Evolutionary conservation across 2,888 invertebrate genomes (phyloP).

Genomic region (Tenthredo amoena): DNA sequence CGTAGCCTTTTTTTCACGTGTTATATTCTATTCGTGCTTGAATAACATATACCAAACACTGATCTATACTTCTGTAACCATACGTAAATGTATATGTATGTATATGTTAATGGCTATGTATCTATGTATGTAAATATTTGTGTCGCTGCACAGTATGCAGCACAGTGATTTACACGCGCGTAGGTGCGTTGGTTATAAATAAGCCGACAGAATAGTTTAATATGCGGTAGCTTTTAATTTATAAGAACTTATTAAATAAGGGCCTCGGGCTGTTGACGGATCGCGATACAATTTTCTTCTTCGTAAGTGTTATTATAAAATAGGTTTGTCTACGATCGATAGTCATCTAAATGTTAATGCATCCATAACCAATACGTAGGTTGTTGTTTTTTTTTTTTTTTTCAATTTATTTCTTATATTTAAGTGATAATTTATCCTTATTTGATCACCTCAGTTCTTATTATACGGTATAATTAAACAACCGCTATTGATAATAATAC

Average conservation of each 20-base stretch:
- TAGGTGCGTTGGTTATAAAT: conserved; percentile 67
- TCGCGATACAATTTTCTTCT: conserved; percentile 32
- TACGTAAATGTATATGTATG: neutral
- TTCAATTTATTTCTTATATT: neutral
- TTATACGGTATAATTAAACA: neutral
- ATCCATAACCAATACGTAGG: neutral
- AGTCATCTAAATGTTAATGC: conserved; percentile 21
- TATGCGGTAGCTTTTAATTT: conserved; percentile 73
- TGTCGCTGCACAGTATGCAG: neutral
- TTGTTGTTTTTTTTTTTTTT: no score
- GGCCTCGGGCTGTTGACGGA: conserved; percentile 65
- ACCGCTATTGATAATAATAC: neutral
- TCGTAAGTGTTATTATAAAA: neutral
- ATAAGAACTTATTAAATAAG: conserved; percentile 74
- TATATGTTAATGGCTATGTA: conserved; percentile 3
- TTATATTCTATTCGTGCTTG: neutral
- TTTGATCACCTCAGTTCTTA: neutral
- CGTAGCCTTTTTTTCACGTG: neutral
- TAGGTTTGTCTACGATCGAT: neutral
- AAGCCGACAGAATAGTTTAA: conserved; percentile 69
- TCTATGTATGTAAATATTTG: conserved; percentile 3
- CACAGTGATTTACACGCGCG: conserved; percentile 68
- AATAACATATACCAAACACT: neutral
- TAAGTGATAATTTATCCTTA: neutral
- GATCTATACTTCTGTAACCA: neutral